Percentiles rank a stretch among this genome's conserved stretches.
phyloP scores from a whole-genome alignment of 1,140 invertebrate genomes.

The Rhopalosiphum maidis region DNA sequence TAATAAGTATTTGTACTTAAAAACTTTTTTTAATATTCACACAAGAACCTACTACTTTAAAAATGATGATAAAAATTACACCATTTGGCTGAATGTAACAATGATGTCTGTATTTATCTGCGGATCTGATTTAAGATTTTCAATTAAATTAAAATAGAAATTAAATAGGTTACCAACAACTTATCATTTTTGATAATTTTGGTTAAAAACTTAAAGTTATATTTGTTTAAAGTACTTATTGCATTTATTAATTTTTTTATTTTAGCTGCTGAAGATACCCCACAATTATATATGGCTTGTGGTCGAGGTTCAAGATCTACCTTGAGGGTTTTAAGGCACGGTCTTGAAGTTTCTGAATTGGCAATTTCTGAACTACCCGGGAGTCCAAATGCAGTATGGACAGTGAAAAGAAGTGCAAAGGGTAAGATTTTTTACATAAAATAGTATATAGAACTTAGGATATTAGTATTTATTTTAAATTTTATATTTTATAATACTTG shows the following conservation, averaged over 20 bases:
- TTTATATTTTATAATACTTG: neutral
- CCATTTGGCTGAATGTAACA: neutral
- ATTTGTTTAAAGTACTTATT: neutral
- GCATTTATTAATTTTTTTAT: neutral
- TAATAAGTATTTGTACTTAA: neutral
- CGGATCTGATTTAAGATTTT: slow-evolving; percentile 42
- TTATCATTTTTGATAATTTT: neutral
- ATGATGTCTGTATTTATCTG: slow-evolving; percentile 38
- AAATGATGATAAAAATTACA: slow-evolving; percentile 55
- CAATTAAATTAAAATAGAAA: neutral
- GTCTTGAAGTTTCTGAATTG: slow-evolving; percentile 98
- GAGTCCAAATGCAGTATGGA: slow-evolving; percentile 99
- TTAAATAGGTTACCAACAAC: neutral
- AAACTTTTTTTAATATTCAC: neutral
- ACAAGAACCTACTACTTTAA: neutral
- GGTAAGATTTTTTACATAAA: slow-evolving; percentile 70
- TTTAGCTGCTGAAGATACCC: slow-evolving; percentile 95
- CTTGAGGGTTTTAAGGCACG: slow-evolving; percentile 91
- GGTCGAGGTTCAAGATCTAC: slow-evolving; percentile 94
- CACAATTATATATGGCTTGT: slow-evolving; percentile 95
- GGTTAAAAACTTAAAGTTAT: neutral
- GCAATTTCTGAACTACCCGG: slow-evolving; percentile 98
- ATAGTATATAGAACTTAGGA: neutral
- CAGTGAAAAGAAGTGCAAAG: slow-evolving; percentile 93
- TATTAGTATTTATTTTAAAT: neutral